These are phyloP conservation scores for Opisthocomus hoazin DNA, from an alignment of 2,113 vertebrate species.

Conservation along the genomic window DNA sequence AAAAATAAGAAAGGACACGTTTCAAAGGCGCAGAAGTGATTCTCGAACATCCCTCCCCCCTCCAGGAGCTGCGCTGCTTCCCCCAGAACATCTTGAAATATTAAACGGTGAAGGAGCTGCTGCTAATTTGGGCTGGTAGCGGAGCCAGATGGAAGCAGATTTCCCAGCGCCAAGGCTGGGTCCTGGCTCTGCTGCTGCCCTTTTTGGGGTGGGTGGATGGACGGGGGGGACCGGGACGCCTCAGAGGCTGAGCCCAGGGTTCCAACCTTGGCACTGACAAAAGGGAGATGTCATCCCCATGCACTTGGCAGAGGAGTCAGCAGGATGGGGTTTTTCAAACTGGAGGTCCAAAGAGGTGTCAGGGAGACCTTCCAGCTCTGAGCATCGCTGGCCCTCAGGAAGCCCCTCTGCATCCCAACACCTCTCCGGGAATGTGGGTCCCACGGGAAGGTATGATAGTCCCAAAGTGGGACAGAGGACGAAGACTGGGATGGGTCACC, in stretches of 20 bases:
- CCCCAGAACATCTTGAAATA: constrained; percentile 6
- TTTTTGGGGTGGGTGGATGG: neutral
- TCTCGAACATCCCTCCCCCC: neutral
- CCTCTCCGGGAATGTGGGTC: neutral
- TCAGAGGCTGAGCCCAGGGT: neutral
- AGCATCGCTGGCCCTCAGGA: neutral
- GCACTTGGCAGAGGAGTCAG: neutral
- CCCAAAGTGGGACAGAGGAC: neutral
- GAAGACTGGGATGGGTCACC: neutral
- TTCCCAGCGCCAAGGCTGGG: neutral
- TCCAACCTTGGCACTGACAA: accelerated
- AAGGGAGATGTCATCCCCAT: neutral
- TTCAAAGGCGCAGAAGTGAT: neutral
- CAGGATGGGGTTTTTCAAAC: neutral
- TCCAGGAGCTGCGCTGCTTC: neutral
- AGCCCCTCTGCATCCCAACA: neutral
- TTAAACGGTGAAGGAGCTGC: neutral
- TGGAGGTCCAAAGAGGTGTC: neutral
- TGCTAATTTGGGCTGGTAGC: neutral
- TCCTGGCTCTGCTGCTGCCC: neutral
- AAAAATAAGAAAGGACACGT: neutral
- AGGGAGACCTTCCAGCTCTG: neutral
- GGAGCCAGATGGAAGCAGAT: neutral
- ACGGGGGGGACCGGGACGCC: accelerated
- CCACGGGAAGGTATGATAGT: accelerated